Evolutionary conservation across 2,113 vertebrate genomes (phyloP).

Genomic region (Ammodytes dubius): DNA sequence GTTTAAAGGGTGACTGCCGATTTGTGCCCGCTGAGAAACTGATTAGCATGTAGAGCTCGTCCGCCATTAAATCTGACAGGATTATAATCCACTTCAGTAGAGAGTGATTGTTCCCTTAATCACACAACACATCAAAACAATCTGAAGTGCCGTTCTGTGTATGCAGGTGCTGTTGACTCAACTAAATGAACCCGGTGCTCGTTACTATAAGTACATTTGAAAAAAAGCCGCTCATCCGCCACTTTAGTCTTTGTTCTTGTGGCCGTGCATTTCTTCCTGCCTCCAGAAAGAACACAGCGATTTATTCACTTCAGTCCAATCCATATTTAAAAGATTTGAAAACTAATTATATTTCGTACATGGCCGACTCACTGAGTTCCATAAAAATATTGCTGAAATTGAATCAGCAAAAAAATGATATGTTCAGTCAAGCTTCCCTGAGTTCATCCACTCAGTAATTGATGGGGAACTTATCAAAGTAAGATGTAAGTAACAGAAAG

Average conservation of each 20-base stretch:
- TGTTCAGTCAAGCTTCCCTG: constrained; percentile 5
- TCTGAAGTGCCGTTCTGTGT: constrained; percentile 19
- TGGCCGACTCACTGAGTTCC: neutral
- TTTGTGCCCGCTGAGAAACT: constrained; percentile 26
- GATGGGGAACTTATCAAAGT: constrained; percentile 38
- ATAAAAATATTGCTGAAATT: neutral
- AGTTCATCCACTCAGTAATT: constrained; percentile 43
- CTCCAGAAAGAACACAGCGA: neutral
- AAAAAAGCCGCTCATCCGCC: constrained; percentile 19
- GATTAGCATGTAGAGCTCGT: constrained; percentile 43
- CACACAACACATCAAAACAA: constrained; percentile 54
- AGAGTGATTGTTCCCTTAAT: constrained; percentile 49
- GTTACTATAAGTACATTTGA: constrained; percentile 16
- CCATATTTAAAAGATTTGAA: neutral
- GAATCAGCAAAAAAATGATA: neutral
- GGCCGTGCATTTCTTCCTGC: neutral
- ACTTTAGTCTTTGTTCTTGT: neutral
- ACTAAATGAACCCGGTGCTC: constrained; percentile 31
- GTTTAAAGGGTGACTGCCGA: neutral
- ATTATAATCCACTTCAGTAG: constrained; percentile 61
- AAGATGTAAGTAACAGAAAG: constrained; percentile 22
- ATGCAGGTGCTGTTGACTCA: constrained; percentile 29
- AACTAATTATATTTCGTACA: neutral
- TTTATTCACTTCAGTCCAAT: neutral
- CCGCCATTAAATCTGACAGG: constrained; percentile 48